These are phyloP conservation scores for Ormia ochracea DNA, from an alignment of 2,888 invertebrate species.

Conservation along the genomic window DNA sequence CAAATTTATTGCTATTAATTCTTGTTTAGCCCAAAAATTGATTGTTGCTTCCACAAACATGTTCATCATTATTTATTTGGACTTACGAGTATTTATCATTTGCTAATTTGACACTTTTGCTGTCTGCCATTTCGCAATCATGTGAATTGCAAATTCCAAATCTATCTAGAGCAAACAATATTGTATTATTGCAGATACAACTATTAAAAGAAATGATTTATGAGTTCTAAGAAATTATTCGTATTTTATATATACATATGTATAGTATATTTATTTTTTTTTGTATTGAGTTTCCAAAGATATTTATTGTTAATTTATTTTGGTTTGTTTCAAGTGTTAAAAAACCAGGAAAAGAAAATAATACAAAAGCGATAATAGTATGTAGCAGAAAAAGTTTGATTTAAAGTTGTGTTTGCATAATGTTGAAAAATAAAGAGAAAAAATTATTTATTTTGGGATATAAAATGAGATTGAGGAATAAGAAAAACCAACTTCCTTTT, in stretches of 20 bases:
- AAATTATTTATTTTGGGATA: background rate
- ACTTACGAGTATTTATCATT: constrained; percentile 49
- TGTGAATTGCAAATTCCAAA: background rate
- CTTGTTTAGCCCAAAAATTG: background rate
- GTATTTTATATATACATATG: background rate
- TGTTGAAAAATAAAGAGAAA: constrained; percentile 3
- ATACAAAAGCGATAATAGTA: constrained; percentile 19
- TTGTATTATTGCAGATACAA: background rate
- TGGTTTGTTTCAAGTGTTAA: background rate
- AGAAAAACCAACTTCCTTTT: constrained; percentile 50
- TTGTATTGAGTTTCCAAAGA: constrained; percentile 30
- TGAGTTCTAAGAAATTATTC: constrained; percentile 40
- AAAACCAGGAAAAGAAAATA: background rate
- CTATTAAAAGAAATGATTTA: constrained; percentile 19
- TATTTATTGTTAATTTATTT: constrained; percentile 33
- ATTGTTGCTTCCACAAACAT: background rate
- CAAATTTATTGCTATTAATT: background rate
- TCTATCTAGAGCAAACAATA: background rate
- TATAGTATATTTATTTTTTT: too few relatives aligned
- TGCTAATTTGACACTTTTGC: constrained; percentile 48
- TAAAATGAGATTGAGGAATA: background rate
- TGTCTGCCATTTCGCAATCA: constrained; percentile 7
- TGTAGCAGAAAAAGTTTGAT: constrained; percentile 47
- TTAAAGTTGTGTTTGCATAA: constrained; percentile 52
- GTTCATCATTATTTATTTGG: background rate